Conservation (phyloP, 92 coral and sea anemone species). For the Bergia puertoricense region DNA sequence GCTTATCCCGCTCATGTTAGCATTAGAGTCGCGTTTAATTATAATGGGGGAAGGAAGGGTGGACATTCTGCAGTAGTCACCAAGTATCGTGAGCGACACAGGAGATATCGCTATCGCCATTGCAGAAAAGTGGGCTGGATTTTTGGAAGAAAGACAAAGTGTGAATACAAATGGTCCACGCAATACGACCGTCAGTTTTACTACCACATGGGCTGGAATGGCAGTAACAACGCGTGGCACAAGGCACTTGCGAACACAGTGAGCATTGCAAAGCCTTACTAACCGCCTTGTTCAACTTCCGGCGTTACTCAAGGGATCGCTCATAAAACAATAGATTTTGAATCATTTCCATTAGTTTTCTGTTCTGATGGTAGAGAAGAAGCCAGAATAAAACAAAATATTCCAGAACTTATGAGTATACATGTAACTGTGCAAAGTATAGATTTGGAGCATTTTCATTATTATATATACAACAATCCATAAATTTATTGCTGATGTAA, state of each 20-base stretch:
- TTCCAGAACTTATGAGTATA: no score
- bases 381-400: no score
- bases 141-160: slow-evolving; percentile 28
- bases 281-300: not conserved
- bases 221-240: slow-evolving; percentile 53
- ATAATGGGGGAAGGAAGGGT: not conserved
- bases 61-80: slow-evolving; percentile 51
- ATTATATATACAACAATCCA: no score
- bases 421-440: no score
- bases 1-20: slow-evolving; percentile 34
- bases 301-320: no score
- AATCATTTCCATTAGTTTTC: no score
- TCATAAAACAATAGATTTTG: no score
- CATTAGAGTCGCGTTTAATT: not conserved
- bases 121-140: slow-evolving; percentile 43
- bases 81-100: slow-evolving; percentile 30
- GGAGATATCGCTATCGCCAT: slow-evolving; percentile 22
- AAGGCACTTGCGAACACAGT: not conserved
- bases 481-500: no score
- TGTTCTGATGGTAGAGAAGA: no score
- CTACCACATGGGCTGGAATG: slow-evolving; percentile 60
- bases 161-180: slow-evolving; percentile 16
- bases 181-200: slow-evolving; percentile 35
- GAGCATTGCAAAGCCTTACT: slow-evolving; percentile 21
- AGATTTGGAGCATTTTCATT: no score